Percentiles rank a stretch among this genome's conserved stretches.
Conservation (phyloP, 2,113 vertebrate species). For the Nyctibius bracteatus region DNA sequence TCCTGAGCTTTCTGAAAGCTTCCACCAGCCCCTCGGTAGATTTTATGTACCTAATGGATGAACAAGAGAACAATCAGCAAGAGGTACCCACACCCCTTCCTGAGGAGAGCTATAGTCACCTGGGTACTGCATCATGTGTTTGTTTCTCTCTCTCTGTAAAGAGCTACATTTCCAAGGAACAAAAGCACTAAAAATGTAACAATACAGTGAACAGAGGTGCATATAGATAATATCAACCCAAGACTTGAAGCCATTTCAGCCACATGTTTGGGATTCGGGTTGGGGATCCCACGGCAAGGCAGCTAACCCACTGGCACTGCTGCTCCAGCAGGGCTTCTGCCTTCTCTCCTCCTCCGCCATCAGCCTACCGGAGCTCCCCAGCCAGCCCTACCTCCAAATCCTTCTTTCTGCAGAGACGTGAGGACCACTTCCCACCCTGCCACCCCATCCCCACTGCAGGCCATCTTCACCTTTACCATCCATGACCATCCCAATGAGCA, state of each 20-base stretch:
- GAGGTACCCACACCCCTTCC: neutral
- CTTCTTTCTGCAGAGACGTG: neutral
- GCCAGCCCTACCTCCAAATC: neutral
- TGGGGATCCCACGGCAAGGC: neutral
- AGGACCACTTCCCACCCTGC: neutral
- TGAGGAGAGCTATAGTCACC: neutral
- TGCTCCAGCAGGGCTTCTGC: neutral
- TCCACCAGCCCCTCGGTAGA: conserved; percentile 88
- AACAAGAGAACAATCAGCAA: neutral
- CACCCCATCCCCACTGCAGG: neutral
- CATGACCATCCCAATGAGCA: neutral
- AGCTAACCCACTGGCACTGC: neutral
- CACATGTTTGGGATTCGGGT: neutral
- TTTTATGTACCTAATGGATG: conserved; percentile 83
- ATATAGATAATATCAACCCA: neutral
- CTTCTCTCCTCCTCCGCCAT: neutral
- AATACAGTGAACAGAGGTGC: neutral
- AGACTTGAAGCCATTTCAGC: neutral
- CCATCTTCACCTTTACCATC: neutral
- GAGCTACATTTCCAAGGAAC: neutral
- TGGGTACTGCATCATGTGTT: fast-evolving
- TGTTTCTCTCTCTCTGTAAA: neutral
- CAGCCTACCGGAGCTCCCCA: neutral
- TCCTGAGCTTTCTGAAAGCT: conserved; percentile 90
- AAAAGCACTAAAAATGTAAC: neutral